Percentiles rank a stretch among this genome's conserved stretches.
These are phyloP conservation scores for Unio pictorum DNA, from an alignment of 2,888 invertebrate species.

Conservation along the genomic window DNA sequence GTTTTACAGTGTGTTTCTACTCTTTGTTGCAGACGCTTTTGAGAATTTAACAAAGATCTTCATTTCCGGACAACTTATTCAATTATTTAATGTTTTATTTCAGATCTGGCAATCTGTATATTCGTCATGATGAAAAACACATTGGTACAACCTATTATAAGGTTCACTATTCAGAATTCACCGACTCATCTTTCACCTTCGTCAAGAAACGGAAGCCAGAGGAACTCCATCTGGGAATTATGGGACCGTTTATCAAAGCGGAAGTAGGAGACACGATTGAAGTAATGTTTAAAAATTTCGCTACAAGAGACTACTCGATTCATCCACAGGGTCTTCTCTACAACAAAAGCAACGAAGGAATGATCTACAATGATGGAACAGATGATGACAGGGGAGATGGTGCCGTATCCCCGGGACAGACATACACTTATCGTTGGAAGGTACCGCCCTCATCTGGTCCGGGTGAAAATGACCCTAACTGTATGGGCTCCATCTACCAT, in stretches of 20 bases:
- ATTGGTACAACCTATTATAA: conserved; percentile 42
- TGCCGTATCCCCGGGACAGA: conserved; percentile 16
- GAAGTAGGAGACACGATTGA: conserved; percentile 53
- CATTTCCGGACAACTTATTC: no score
- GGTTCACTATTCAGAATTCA: conserved; percentile 23
- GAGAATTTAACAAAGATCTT: no score
- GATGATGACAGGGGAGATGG: not conserved
- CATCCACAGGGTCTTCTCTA: conserved; percentile 22
- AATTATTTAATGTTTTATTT: no score
- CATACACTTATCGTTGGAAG: conserved; percentile 34
- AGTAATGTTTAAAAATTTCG: conserved; percentile 32
- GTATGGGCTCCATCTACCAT: conserved; percentile 39
- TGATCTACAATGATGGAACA: conserved; percentile 4
- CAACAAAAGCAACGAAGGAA: conserved; percentile 31
- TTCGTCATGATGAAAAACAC: conserved; percentile 25
- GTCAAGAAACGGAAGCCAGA: not conserved
- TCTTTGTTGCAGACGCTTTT: no score
- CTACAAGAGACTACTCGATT: conserved; percentile 16
- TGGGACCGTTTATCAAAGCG: conserved; percentile 54
- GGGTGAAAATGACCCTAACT: conserved; percentile 38
- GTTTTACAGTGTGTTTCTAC: no score
- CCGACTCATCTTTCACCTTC: not conserved
- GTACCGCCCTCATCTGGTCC: conserved; percentile 44
- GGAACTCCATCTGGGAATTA: conserved; percentile 31
- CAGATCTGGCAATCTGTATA: no score